These are phyloP conservation scores for Stegodyphus mimosarum DNA, from an alignment of 1,140 invertebrate species.

Conservation along the genomic window DNA sequence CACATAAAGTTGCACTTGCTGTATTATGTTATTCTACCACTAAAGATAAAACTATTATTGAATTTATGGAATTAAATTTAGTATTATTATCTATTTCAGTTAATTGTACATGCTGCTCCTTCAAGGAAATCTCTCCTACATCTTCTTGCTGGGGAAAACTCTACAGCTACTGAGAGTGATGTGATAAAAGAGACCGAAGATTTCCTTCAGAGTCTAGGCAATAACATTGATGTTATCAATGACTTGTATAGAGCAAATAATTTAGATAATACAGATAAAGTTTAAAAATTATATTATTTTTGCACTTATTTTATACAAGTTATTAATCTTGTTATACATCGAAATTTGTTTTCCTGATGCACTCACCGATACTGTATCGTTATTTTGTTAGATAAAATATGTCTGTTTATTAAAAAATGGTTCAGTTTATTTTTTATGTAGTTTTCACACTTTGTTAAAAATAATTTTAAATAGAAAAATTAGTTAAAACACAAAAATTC, in stretches of 20 bases:
- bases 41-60: neutral
- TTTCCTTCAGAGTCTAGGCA: neutral
- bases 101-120: conserved; percentile 68
- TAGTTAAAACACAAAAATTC: too few relatives aligned
- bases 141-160: conserved; percentile 65
- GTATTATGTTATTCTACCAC: conserved; percentile 40
- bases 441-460: too few relatives aligned
- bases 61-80: neutral
- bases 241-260: neutral
- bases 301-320: too few relatives aligned
- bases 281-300: too few relatives aligned
- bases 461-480: too few relatives aligned
- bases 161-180: conserved; percentile 47
- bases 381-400: too few relatives aligned
- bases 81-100: conserved; percentile 65
- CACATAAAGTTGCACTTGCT: neutral
- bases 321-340: too few relatives aligned
- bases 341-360: too few relatives aligned
- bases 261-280: neutral
- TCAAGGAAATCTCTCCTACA: conserved; percentile 67
- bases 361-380: too few relatives aligned
- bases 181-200: neutral
- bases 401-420: too few relatives aligned
- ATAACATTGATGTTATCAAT: neutral
- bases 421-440: too few relatives aligned